Base-by-base conservation (phyloP, 2,888 invertebrate species). In the Sesia apiformis region DNA sequence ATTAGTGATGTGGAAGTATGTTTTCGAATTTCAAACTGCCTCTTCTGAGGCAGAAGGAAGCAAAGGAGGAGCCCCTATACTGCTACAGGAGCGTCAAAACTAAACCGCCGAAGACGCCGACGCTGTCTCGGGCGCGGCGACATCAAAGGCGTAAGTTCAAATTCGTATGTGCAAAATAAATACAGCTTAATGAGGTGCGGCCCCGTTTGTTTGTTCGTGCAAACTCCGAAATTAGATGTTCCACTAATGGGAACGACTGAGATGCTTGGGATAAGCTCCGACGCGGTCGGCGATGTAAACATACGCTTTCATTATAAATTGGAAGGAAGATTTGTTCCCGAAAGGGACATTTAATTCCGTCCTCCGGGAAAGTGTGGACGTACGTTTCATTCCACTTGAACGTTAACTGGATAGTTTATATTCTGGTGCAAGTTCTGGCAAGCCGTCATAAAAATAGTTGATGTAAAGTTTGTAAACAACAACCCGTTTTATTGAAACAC, bases 101-200 rank as follows among this genome's bases (percentile, higher is more conserved):
- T 55, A 91, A 91, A 70, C 91, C 91, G 41, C 91, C 91, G 7
- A 91, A 90, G 72, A 91, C 91, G 49, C 91, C 92, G 53, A 82
- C 88, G 53, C 66, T 79, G 65, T 89, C 90, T 39, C 87, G 90
- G 58, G 83, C 78, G 65, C 90, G 83, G 63, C 81, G 87, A 72
- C 89, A 84, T 72, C 90, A 90, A 73, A 84, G 86, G 67, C 84
- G 89, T 88, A 75, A 87, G 87, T 83, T 75, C 7, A 60, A 59
- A 60, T 71, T 68, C 69, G 67, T 67, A 63, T 65, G 63, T 66
- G 70, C 66, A 64, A 73, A 76, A 78, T 76, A 81, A 80, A 78
- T 77, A 77, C 70, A 61, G 70, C 67, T 78, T 82, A 82, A 83
- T 83, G 81, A 83, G 78, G 72, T 75, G 72, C 73, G 69, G 66